Percentiles rank a stretch among this genome's conserved stretches.
phyloP scores from a whole-genome alignment of 1,140 invertebrate species.

The Panagrolaimus sp. region DNA sequence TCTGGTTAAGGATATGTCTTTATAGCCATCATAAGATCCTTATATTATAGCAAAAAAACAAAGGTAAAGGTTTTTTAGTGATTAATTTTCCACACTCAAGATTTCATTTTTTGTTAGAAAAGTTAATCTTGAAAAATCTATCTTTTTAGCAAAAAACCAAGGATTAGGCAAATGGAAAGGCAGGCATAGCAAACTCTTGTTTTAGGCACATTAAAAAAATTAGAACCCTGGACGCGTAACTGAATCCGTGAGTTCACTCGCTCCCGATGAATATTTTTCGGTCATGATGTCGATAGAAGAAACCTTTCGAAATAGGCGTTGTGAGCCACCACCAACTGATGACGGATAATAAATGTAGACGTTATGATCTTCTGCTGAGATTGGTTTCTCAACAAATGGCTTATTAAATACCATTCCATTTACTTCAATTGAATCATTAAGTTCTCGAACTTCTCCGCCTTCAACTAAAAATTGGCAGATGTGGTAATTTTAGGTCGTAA shows the following conservation, averaged over 20 bases:
- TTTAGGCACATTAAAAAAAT: too few relatives aligned
- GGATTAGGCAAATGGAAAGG: too few relatives aligned
- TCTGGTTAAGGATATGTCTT: too few relatives aligned
- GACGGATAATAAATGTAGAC: slow-evolving; percentile 99
- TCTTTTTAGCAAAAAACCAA: too few relatives aligned
- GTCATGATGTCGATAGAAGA: slow-evolving; percentile 15
- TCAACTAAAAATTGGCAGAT: slow-evolving; percentile 59
- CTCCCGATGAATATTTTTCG: background rate
- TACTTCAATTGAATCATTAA: slow-evolving; percentile 96
- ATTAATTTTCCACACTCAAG: too few relatives aligned
- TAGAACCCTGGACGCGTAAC: background rate
- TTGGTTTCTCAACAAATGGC: slow-evolving; percentile 97
- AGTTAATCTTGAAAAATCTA: too few relatives aligned
- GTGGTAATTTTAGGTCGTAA: too few relatives aligned
- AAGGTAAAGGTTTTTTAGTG: too few relatives aligned
- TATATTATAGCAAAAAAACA: too few relatives aligned
- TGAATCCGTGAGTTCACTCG: slow-evolving; percentile 16
- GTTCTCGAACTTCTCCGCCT: slow-evolving; percentile 88
- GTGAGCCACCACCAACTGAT: slow-evolving; percentile 89
- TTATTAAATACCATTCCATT: slow-evolving; percentile 83
- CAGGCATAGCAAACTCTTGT: too few relatives aligned
- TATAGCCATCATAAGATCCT: too few relatives aligned
- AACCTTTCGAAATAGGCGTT: slow-evolving; percentile 90
- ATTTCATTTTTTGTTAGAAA: too few relatives aligned
- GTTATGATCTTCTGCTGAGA: slow-evolving; percentile 98